Evolutionary conservation across 2,888 invertebrate species (phyloP).

Genomic region (Germaria angustata): DNA sequence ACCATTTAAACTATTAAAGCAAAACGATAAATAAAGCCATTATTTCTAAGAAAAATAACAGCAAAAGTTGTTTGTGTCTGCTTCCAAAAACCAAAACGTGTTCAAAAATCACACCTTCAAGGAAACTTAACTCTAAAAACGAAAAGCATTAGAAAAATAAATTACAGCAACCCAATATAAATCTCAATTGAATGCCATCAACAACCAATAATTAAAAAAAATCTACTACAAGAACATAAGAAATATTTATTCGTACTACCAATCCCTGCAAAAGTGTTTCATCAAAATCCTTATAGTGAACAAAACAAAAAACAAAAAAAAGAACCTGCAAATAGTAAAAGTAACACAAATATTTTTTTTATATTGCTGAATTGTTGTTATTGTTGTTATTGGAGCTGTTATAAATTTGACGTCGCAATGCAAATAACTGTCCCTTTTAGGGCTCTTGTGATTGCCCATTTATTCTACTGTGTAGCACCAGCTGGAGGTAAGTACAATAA

Average conservation of each 20-base stretch:
- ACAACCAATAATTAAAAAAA: conserved; percentile 24
- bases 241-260: conserved; percentile 43
- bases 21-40: not conserved
- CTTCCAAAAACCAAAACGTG: conserved; percentile 64
- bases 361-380: conserved; percentile 34
- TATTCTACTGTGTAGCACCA: conserved; percentile 78
- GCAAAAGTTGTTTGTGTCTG: conserved; percentile 26
- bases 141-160: not conserved
- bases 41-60: conserved; percentile 10
- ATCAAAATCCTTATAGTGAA: conserved; percentile 46
- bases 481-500: conserved; percentile 78
- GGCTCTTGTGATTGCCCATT: conserved; percentile 79
- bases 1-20: not conserved
- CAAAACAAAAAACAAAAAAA: not conserved
- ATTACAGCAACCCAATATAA: conserved; percentile 1
- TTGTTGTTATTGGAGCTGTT: conserved; percentile 50
- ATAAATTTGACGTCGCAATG: conserved; percentile 76
- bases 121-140: conserved; percentile 3
- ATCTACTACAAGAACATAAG: conserved; percentile 19
- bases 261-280: conserved; percentile 54
- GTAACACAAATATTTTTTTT: conserved; percentile 45
- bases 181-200: conserved; percentile 27
- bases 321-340: not conserved
- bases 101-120: conserved; percentile 48
- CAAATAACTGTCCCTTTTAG: conserved; percentile 78